A percentile compares a stretch with the other conserved stretches of the same genome.
Evolutionary conservation across 2,113 vertebrate species (phyloP).

Genomic region (Hepsetus odoe): DNA sequence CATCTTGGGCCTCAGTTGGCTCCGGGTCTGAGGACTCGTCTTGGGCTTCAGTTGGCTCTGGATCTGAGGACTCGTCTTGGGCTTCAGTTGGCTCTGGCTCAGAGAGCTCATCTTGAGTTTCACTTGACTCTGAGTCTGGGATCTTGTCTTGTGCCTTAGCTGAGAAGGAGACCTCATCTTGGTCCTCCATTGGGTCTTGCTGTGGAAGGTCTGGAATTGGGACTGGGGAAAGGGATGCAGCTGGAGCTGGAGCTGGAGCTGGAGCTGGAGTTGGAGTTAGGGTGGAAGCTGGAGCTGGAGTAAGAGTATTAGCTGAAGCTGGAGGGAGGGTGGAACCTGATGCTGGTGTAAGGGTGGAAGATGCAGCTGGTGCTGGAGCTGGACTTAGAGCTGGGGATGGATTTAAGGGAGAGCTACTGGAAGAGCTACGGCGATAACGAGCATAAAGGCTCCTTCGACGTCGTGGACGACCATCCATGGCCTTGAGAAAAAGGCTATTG

Average conservation of each 20-base stretch:
- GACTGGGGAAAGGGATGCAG: not conserved
- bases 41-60: not conserved
- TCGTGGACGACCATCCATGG: conserved; percentile 68
- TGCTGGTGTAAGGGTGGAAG: not conserved
- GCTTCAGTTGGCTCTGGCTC: not conserved
- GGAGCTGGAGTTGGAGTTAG: conserved; percentile 20
- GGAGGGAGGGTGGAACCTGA: not conserved
- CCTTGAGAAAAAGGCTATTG: conserved; percentile 70
- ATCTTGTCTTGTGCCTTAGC: not conserved
- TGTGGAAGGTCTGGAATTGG: no score
- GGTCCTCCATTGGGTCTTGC: not conserved
- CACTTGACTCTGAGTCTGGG: not conserved
- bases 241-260: not conserved
- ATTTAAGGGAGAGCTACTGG: not conserved
- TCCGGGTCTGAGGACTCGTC: no score
- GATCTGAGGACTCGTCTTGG: not conserved
- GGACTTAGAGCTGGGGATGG: not conserved
- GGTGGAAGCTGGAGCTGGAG: not conserved
- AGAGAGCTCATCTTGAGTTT: not conserved
- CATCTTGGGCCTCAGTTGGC: no score
- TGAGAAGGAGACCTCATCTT: no score
- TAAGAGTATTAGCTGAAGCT: not conserved
- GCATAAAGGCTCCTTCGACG: conserved; percentile 64
- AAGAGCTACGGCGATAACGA: conserved; percentile 8
- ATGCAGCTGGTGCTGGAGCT: not conserved